These are phyloP conservation scores for Brachirus orientalis DNA, from an alignment of 2,113 vertebrate genomes.

Conservation along the genomic window DNA sequence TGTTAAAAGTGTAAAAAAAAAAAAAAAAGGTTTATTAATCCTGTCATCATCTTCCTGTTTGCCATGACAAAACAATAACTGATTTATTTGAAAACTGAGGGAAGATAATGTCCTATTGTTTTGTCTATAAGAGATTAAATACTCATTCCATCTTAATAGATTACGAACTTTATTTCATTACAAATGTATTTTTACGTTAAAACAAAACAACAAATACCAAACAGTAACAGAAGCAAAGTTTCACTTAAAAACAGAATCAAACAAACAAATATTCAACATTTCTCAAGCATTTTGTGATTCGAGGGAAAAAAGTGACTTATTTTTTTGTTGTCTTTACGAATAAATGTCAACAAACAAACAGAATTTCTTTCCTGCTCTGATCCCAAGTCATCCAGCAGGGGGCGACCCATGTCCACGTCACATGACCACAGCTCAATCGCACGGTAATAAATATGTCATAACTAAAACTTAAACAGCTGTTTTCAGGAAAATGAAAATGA, in stretches of 20 bases:
- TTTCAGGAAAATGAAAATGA: background rate
- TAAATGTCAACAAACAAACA: background rate
- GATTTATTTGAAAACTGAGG: too few species aligned
- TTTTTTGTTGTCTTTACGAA: background rate
- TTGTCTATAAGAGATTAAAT: too few species aligned
- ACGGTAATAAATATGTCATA: background rate
- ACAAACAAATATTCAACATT: too few species aligned
- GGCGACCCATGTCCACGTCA: background rate
- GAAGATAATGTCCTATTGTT: too few species aligned
- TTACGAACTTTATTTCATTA: conserved; percentile 62
- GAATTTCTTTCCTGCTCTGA: background rate
- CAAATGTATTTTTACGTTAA: conserved; percentile 54
- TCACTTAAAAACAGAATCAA: too few species aligned
- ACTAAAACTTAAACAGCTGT: background rate
- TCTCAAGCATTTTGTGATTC: too few species aligned
- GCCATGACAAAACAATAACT: too few species aligned
- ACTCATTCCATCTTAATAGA: too few species aligned
- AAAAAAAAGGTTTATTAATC: too few species aligned
- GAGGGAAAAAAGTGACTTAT: too few species aligned
- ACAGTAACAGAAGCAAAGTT: background rate
- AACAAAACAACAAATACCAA: conserved; percentile 18
- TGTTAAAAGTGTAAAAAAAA: too few species aligned
- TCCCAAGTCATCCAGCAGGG: conserved; percentile 24
- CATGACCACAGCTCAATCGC: background rate
- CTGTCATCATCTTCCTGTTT: too few species aligned